Percentiles rank a stretch among this genome's conserved stretches.
phyloP scores from a whole-genome alignment of 2,797 vertebrate genomes.

The Parotocinclus haroldoi region DNA sequence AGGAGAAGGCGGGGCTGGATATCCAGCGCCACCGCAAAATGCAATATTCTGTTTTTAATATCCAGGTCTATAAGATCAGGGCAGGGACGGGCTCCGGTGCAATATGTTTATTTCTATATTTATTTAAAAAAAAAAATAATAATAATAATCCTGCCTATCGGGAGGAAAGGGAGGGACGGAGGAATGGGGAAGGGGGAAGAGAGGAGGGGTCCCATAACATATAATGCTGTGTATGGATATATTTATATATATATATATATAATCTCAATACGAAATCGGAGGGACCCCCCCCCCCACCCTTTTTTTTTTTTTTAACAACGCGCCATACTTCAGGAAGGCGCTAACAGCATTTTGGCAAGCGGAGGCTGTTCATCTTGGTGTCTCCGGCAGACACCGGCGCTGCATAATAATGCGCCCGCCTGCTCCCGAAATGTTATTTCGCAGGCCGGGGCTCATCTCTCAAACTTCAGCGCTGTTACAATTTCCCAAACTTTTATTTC shows the following conservation, averaged over 20 bases:
- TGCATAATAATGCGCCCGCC: slow-evolving; percentile 99
- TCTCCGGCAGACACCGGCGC: slow-evolving; percentile 92
- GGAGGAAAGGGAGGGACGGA: too few relatives aligned
- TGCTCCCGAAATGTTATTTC: slow-evolving; percentile 99
- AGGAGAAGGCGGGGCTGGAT: slow-evolving; percentile 28
- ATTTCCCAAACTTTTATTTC: slow-evolving; percentile 99
- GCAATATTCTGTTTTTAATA: slow-evolving; percentile 85
- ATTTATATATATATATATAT: slow-evolving; percentile 85
- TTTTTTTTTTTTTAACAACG: slow-evolving; percentile 92
- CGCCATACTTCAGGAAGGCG: slow-evolving; percentile 96
- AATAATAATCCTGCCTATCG: slow-evolving; percentile 63
- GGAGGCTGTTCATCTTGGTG: slow-evolving; percentile 98
- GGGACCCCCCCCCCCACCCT: too few relatives aligned
- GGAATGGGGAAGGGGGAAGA: too few relatives aligned
- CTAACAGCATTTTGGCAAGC: slow-evolving; percentile 99
- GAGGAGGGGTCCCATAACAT: slow-evolving; percentile 73
- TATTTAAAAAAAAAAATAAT: slow-evolving; percentile 56
- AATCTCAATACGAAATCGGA: slow-evolving; percentile 95
- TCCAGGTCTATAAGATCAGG: slow-evolving; percentile 83
- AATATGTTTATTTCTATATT: slow-evolving; percentile 84
- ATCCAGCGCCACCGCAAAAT: slow-evolving; percentile 69
- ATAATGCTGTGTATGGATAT: slow-evolving; percentile 81
- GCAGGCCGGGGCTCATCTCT: slow-evolving; percentile 96
- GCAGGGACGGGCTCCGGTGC: slow-evolving; percentile 77
- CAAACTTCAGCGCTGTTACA: slow-evolving; percentile 99